Percentiles rank a stretch among this genome's conserved stretches.
Evolutionary conservation across 2,888 invertebrate genomes (phyloP).

Genomic region (Hetaerina titia): DNA sequence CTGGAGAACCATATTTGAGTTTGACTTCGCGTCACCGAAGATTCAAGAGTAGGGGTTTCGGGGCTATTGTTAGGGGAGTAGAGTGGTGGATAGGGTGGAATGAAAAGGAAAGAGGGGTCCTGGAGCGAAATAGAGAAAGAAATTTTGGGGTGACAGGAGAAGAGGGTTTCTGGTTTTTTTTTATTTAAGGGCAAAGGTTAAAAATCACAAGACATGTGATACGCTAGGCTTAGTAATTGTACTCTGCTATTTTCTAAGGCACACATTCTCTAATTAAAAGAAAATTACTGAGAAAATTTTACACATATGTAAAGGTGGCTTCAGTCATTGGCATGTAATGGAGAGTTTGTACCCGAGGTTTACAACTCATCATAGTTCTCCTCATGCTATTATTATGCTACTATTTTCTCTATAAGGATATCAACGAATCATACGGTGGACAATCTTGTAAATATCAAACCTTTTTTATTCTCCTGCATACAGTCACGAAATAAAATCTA

Average conservation of each 20-base stretch:
- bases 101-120: slow-evolving; percentile 2
- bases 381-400: no score
- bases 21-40: slow-evolving; percentile 42
- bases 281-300: no score
- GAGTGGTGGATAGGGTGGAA: not conserved
- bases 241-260: not conserved
- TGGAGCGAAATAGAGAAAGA: not conserved
- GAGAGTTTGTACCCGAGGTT: no score
- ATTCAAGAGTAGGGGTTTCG: slow-evolving; percentile 27
- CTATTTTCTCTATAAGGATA: no score
- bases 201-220: slow-evolving; percentile 8
- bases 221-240: not conserved
- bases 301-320: no score
- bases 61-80: not conserved
- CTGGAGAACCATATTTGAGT: slow-evolving; percentile 50
- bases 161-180: slow-evolving; percentile 18
- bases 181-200: slow-evolving; percentile 37
- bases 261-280: no score
- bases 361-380: no score
- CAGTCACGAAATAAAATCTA: no score
- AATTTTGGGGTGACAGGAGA: not conserved
- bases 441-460: no score
- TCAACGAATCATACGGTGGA: no score
- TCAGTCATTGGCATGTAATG: no score
- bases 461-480: no score